These are phyloP conservation scores for Mirounga angustirostris DNA, from an alignment of 2,113 vertebrate species.

Conservation along the genomic window DNA sequence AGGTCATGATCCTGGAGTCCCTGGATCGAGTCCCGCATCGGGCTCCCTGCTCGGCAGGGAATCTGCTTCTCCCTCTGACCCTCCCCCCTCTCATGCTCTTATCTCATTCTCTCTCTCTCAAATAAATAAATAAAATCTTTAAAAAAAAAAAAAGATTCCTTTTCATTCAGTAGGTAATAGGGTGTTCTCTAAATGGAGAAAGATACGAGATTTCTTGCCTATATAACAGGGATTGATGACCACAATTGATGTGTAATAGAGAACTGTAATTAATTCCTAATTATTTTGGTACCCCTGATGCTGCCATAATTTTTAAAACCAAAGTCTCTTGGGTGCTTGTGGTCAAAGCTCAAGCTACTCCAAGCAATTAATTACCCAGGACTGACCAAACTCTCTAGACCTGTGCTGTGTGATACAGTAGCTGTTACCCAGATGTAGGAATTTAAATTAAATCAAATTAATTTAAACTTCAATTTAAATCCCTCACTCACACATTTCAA, in stretches of 20 bases:
- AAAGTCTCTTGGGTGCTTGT: constrained; percentile 69
- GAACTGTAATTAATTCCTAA: constrained; percentile 72
- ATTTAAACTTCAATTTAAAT: constrained; percentile 58
- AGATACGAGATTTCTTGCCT: constrained; percentile 43
- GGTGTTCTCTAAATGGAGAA: not conserved
- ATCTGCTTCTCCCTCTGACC: too few relatives aligned
- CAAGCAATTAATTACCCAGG: constrained; percentile 74
- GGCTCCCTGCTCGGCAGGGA: too few relatives aligned
- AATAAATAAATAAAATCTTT: too few relatives aligned
- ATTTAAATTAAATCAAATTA: constrained; percentile 50
- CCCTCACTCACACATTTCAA: constrained; percentile 42
- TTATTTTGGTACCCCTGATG: constrained; percentile 74
- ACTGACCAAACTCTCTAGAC: constrained; percentile 70
- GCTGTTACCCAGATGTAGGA: not conserved
- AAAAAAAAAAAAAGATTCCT: not conserved
- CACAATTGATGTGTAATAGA: constrained; percentile 52
- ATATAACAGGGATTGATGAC: constrained; percentile 69
- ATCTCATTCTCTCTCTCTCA: too few relatives aligned
- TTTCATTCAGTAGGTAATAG: constrained; percentile 38
- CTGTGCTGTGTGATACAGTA: not conserved
- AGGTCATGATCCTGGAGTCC: too few relatives aligned
- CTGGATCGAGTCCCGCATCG: too few relatives aligned
- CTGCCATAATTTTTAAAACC: constrained; percentile 75
- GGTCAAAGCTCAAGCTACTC: constrained; percentile 66
- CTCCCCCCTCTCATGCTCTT: too few relatives aligned